Conservation (phyloP, 2,797 vertebrate species). For the Petrocephalus schoutedeni region DNA sequence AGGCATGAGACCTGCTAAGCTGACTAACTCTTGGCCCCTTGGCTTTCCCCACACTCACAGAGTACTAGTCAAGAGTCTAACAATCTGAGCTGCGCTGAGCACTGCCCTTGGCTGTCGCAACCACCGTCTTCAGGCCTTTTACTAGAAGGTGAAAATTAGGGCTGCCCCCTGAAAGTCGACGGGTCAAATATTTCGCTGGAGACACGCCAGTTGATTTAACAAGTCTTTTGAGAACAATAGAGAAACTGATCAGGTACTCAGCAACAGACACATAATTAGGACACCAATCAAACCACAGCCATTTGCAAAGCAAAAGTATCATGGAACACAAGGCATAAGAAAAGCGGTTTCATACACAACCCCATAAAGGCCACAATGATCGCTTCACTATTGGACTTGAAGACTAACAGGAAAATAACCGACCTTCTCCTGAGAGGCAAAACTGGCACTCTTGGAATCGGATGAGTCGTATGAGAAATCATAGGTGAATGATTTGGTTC, state of each 20-base stretch:
- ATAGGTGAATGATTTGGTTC: constrained; percentile 86
- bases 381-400: not conserved
- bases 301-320: not conserved
- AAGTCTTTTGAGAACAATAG: not conserved
- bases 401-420: not conserved
- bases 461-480: constrained; percentile 93
- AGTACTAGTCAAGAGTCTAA: not conserved
- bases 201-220: not conserved
- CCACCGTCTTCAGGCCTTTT: not conserved
- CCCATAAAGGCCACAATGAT: not conserved
- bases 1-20: not conserved
- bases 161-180: not conserved
- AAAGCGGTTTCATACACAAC: not conserved
- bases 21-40: not conserved
- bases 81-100: not conserved
- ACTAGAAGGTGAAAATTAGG: not conserved
- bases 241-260: not conserved
- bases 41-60: not conserved
- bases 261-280: not conserved
- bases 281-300: not conserved
- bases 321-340: not conserved
- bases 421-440: constrained; percentile 89
- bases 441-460: constrained; percentile 70
- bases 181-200: not conserved
- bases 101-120: not conserved